A percentile compares a stretch with the other conserved stretches of the same genome.
Conservation (phyloP, 2,113 vertebrate genomes). For the Megaceryle torquata region DNA sequence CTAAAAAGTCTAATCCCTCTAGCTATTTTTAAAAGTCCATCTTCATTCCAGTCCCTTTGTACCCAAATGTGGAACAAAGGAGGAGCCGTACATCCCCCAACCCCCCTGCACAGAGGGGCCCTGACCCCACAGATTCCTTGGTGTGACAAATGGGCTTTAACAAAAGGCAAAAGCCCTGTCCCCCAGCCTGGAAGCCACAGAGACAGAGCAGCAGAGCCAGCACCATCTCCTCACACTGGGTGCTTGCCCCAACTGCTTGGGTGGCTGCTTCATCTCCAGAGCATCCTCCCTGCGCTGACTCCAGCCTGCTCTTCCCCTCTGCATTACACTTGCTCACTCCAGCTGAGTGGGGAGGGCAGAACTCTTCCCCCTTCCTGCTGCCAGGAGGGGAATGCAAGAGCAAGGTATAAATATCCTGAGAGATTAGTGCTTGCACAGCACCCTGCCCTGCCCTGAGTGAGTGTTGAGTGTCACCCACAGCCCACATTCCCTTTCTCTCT, state of each 20-base stretch:
- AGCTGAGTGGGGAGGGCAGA: not conserved
- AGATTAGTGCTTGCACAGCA: not conserved
- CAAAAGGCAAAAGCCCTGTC: not conserved
- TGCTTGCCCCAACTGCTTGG: fast-evolving
- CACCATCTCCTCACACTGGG: not conserved
- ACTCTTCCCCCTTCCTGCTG: not conserved
- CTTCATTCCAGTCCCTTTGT: not conserved
- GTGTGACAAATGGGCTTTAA: not conserved
- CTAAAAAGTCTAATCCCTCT: not conserved
- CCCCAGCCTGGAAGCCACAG: fast-evolving
- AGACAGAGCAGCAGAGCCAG: not conserved
- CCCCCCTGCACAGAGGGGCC: fast-evolving
- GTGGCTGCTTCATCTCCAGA: not conserved
- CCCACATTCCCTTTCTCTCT: not conserved
- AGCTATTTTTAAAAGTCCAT: not conserved
- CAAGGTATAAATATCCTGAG: not conserved
- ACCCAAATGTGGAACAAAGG: not conserved
- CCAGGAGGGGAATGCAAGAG: not conserved
- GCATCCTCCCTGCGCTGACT: not conserved
- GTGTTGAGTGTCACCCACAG: not conserved
- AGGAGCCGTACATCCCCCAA: not conserved
- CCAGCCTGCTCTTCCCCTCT: not conserved
- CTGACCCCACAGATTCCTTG: not conserved
- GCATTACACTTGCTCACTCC: not conserved
- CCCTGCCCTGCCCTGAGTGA: not conserved